Evolutionary conservation across 2,113 vertebrate species (phyloP), one percentile per base, ranked within the genome.

Genomic region (Butastur rufipennis): DNA sequence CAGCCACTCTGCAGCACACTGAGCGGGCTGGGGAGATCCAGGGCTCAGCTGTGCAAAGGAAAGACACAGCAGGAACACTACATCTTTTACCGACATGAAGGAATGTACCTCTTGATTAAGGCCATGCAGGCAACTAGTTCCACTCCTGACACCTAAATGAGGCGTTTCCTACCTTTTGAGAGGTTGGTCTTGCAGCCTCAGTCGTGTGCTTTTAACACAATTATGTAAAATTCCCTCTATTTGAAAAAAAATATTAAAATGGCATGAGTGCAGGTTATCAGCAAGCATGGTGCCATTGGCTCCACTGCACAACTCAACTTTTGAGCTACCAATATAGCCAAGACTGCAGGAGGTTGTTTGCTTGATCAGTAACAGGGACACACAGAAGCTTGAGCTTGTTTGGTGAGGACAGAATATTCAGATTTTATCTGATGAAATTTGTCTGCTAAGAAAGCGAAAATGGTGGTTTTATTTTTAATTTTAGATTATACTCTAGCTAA

Each of bases 211-310:
- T 93, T 81, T 47, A 79, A 91, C 4, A 38, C 27, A 86, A 50
- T 59, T 36, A 50, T 3, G 29, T 74, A 84, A 81, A 91, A 81
- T 71, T 43, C 6, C 38, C 32, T 62, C 22, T 67, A 50, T 52
- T 31, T 65, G 16, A 19, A 66, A 82, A 59, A 27, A 21, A 40
- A 7, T 1, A 31, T 13, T 71, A 32, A 75, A 88, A 68, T 45
- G 0, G 19, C 19, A 66, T 3, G 1, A 15, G 14, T 62, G 20
- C 43, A 59, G 8, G 10, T 63, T 42, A 71, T 25, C 26, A 71
- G 71, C 34, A 81, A 61, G 25, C 16, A 73, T 16, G 31, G 32
- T 73, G 45, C 0, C 6, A 29, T 6, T 73, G 48, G 27, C 17
- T 88, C 13, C 34, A 23, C 29, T 53, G 74, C 38, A 73, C n/a